These are phyloP conservation scores for Meles meles DNA, from an alignment of 2,113 vertebrate genomes.

Conservation along the genomic window DNA sequence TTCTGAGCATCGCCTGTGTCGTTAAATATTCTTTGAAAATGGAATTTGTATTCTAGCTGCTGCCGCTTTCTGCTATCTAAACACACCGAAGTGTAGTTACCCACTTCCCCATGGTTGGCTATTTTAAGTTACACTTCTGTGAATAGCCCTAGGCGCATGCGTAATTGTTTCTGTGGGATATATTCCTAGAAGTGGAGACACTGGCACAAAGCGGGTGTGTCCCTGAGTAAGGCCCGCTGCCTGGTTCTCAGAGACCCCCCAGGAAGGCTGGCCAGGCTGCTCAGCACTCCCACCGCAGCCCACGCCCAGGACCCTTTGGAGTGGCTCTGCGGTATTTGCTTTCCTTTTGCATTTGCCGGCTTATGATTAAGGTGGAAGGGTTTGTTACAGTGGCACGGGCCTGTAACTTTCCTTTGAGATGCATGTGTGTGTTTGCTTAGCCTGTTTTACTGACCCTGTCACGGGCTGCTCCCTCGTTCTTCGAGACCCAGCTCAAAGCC, in stretches of 20 bases:
- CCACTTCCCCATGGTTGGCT: not conserved
- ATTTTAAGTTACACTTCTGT: not conserved
- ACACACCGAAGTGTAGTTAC: not conserved
- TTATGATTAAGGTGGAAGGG: not conserved
- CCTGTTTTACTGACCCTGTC: not conserved
- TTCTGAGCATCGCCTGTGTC: not conserved
- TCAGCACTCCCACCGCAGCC: fast-evolving
- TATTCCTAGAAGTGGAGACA: constrained; percentile 12
- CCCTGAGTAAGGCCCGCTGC: not conserved
- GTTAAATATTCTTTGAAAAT: not conserved
- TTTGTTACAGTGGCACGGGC: not conserved
- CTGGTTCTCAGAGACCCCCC: fast-evolving
- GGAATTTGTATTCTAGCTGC: not conserved
- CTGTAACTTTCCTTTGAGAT: not conserved
- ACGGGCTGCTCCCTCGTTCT: not conserved
- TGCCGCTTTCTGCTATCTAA: not conserved
- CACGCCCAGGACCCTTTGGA: fast-evolving
- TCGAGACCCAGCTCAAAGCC: not conserved
- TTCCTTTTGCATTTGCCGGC: not conserved
- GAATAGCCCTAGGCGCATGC: not conserved
- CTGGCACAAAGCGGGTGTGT: not conserved
- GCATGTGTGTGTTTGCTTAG: not conserved
- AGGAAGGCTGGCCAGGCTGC: fast-evolving
- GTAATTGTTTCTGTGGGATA: constrained; percentile 24
- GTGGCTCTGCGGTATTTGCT: not conserved